phyloP scores from a whole-genome alignment of 2,113 vertebrate species.

The Oreochromis spilurus region DNA sequence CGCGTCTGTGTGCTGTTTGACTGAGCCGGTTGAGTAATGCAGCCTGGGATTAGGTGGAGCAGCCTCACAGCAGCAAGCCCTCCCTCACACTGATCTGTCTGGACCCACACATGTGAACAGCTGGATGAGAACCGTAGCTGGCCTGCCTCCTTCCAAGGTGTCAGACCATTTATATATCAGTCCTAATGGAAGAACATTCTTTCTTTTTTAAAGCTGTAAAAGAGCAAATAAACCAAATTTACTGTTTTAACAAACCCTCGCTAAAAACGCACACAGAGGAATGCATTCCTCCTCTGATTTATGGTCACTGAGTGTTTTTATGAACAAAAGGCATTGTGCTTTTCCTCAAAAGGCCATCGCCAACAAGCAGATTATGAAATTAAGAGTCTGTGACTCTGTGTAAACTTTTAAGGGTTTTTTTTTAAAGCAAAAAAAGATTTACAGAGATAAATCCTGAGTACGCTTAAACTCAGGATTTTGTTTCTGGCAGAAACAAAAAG shows the following conservation, averaged over 20 bases:
- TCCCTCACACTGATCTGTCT: constrained; percentile 66
- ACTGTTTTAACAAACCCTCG: not conserved
- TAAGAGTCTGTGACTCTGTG: not conserved
- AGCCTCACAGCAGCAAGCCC: constrained; percentile 64
- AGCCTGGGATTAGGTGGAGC: constrained; percentile 78
- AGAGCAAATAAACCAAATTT: not conserved
- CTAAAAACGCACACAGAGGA: not conserved
- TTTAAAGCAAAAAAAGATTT: not conserved
- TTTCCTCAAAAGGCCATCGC: not conserved
- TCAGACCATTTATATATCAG: constrained; percentile 13
- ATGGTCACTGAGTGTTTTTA: not conserved
- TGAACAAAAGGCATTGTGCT: not conserved
- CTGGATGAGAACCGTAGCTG: constrained; percentile 64
- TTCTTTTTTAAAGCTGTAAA: not conserved
- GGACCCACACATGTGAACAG: constrained; percentile 52
- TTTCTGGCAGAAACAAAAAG: not conserved
- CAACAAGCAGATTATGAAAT: not conserved
- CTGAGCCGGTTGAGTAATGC: constrained; percentile 74
- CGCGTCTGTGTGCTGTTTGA: constrained; percentile 59
- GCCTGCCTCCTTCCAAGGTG: constrained; percentile 33
- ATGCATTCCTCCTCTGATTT: not conserved
- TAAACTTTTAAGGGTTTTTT: not conserved
- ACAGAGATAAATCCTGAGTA: not conserved
- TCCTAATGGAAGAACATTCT: not conserved
- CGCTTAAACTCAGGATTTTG: not conserved